These are phyloP conservation scores for Aphelenchoides bicaudatus DNA, from an alignment of 2,888 invertebrate genomes.

Conservation along the genomic window DNA sequence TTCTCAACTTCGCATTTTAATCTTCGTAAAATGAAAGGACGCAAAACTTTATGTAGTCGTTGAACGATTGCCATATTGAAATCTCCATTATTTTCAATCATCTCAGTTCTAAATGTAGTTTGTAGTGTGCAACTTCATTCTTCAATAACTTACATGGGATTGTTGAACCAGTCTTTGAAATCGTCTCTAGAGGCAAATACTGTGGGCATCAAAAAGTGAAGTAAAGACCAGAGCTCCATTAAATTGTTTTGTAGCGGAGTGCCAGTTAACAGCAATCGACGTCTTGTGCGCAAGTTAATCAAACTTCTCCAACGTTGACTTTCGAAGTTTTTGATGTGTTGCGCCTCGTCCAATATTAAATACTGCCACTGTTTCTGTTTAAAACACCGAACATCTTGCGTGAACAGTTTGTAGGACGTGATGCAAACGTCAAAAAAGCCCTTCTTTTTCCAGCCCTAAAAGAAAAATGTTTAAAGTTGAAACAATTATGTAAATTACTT, in stretches of 20 bases:
- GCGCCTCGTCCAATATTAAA: constrained; percentile 90
- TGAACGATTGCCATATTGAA: constrained; percentile 84
- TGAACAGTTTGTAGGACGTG: constrained; percentile 72
- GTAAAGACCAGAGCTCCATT: constrained; percentile 93
- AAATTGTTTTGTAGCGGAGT: constrained; percentile 92
- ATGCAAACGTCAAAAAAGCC: constrained; percentile 80
- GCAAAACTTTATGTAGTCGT: constrained; percentile 83
- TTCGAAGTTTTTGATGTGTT: constrained; percentile 99
- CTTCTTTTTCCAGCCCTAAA: constrained; percentile 88
- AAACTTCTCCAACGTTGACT: constrained; percentile 96
- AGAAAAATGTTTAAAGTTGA: constrained; percentile 7
- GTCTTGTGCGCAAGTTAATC: constrained; percentile 85
- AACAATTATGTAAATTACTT: constrained; percentile 43
- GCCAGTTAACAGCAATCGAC: constrained; percentile 80
- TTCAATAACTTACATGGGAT: no score
- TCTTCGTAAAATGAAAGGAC: constrained; percentile 85
- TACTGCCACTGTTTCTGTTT: constrained; percentile 96
- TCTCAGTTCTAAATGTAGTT: no score
- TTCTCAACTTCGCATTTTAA: constrained; percentile 92
- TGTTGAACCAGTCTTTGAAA: constrained; percentile 95
- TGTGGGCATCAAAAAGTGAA: constrained; percentile 97
- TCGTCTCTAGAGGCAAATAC: constrained; percentile 92
- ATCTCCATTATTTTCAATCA: constrained; percentile 87
- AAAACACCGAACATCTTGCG: constrained; percentile 96
- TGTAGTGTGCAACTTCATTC: no score